Percentiles rank a stretch among this genome's conserved stretches.
Evolutionary conservation across 2,888 invertebrate genomes (phyloP).

Genomic region (Ceraclea dissimilis): DNA sequence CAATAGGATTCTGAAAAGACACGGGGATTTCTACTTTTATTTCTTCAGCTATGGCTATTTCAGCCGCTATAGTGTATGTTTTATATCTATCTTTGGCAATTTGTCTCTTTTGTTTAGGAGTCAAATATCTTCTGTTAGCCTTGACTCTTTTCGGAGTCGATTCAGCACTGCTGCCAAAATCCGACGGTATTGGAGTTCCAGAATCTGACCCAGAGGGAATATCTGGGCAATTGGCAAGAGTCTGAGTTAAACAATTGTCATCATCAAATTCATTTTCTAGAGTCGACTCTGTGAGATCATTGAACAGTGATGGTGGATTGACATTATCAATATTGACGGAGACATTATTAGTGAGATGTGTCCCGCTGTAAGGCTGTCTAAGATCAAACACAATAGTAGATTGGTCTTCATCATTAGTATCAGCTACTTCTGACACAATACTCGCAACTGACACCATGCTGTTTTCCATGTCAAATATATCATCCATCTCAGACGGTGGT

Average conservation of each 20-base stretch:
- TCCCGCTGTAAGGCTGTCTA: conserved; percentile 41
- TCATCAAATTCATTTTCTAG: conserved; percentile 46
- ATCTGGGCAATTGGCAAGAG: conserved; percentile 50
- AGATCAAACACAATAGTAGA: conserved; percentile 50
- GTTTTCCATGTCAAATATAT: conserved; percentile 65
- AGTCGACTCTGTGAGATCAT: conserved; percentile 60
- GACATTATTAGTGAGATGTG: conserved; percentile 32
- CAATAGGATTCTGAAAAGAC: neutral
- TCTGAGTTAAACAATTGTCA: conserved; percentile 51
- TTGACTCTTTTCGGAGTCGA: conserved; percentile 63
- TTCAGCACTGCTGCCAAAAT: conserved; percentile 61
- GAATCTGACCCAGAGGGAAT: conserved; percentile 49
- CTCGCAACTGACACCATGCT: conserved; percentile 82
- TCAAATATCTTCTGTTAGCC: conserved; percentile 46
- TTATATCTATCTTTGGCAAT: conserved; percentile 71
- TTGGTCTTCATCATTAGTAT: conserved; percentile 39
- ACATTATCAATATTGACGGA: conserved; percentile 55
- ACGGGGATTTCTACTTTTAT: conserved; percentile 3
- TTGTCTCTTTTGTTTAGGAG: conserved; percentile 71
- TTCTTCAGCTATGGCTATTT: conserved; percentile 32
- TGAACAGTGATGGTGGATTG: conserved; percentile 64
- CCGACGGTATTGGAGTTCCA: conserved; percentile 59
- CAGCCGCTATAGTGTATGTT: conserved; percentile 72
- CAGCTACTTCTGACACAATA: conserved; percentile 71
- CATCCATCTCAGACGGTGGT: conserved; percentile 76